Evolutionary conservation across 2,797 vertebrate genomes (phyloP).

Genomic region (Scarus forsteni): DNA sequence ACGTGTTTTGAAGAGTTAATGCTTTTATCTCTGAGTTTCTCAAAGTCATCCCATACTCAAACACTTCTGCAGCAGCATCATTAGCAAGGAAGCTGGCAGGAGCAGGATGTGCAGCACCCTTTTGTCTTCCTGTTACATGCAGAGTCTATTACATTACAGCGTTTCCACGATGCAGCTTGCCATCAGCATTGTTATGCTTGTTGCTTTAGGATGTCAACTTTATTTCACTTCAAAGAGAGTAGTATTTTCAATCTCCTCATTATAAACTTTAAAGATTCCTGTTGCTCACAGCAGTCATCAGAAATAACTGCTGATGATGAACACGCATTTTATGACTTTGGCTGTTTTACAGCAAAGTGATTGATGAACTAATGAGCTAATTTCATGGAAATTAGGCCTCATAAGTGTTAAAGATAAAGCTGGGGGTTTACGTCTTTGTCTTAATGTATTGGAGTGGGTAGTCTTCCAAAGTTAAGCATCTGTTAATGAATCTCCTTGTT

Average conservation of each 20-base stretch:
- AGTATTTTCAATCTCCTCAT: not conserved
- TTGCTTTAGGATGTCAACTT: not conserved
- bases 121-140: not conserved
- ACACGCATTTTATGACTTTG: not conserved
- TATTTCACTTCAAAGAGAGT: not conserved
- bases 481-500: no score
- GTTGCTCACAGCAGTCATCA: not conserved
- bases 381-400: not conserved
- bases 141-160: slow-evolving; percentile 12
- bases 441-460: not conserved
- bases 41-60: not conserved
- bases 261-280: not conserved
- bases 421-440: not conserved
- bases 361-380: not conserved
- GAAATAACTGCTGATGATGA: not conserved
- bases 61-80: slow-evolving; percentile 12
- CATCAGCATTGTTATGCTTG: not conserved
- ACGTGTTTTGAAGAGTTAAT: not conserved
- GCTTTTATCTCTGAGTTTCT: slow-evolving; percentile 13
- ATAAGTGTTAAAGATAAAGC: not conserved
- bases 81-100: slow-evolving; percentile 18
- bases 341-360: not conserved
- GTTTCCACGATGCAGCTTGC: not conserved
- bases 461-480: no score
- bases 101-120: not conserved